Evolutionary conservation across 2,888 invertebrate species (phyloP).

Genomic region (Heliconius charithonia): DNA sequence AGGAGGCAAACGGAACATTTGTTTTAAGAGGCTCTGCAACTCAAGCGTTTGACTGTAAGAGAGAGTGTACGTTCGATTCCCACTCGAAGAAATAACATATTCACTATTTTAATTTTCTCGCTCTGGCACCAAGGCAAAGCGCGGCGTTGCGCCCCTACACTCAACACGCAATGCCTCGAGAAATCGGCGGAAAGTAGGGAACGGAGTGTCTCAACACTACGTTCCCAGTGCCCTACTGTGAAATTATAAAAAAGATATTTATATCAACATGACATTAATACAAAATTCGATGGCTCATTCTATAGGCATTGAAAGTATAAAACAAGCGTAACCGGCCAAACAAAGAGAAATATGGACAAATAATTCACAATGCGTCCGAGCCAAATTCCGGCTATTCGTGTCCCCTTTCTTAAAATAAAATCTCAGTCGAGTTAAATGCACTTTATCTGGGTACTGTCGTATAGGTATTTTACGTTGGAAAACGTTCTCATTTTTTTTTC

Average conservation of each 20-base stretch:
- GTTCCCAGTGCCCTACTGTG: no score
- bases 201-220: no score
- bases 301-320: slow-evolving; percentile 26
- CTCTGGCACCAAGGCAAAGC: no score
- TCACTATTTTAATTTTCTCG: no score
- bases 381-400: slow-evolving; percentile 69
- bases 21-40: no score
- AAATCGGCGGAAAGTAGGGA: no score
- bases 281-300: slow-evolving; percentile 20
- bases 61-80: no score
- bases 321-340: slow-evolving; percentile 28
- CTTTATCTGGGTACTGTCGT: slow-evolving; percentile 57
- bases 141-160: no score
- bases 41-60: no score
- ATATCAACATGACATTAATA: slow-evolving; percentile 1
- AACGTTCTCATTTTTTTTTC: slow-evolving; percentile 15
- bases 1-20: no score
- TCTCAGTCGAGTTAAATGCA: slow-evolving; percentile 72
- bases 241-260: not conserved
- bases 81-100: no score
- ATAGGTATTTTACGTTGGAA: slow-evolving; percentile 21
- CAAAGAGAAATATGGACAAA: slow-evolving; percentile 58
- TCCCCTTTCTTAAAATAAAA: slow-evolving; percentile 68
- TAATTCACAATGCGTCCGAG: slow-evolving; percentile 58
- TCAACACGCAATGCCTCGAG: no score